phyloP scores from a whole-genome alignment of 2,113 vertebrate species.

The Mobula hypostoma region DNA sequence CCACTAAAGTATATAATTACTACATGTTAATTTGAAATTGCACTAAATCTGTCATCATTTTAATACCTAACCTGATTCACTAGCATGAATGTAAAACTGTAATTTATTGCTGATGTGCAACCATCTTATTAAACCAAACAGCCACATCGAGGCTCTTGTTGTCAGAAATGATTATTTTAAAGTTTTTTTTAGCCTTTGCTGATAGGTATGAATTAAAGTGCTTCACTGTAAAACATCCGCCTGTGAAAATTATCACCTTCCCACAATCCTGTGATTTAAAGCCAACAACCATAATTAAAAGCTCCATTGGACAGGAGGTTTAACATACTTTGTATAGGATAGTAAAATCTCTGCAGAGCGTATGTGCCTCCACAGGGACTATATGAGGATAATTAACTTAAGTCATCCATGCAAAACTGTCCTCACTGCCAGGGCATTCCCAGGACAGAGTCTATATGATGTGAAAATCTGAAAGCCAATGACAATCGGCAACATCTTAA shows the following conservation, averaged over 20 bases:
- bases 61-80: background rate
- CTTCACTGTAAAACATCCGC: slow-evolving; percentile 9
- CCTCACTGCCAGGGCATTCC: background rate
- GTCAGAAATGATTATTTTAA: slow-evolving; percentile 24
- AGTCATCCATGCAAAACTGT: background rate
- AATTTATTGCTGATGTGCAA: slow-evolving; percentile 34
- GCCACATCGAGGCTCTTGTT: background rate
- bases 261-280: slow-evolving; percentile 28
- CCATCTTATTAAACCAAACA: slow-evolving; percentile 35
- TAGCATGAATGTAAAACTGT: background rate
- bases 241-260: slow-evolving; percentile 36
- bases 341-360: background rate
- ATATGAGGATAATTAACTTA: background rate
- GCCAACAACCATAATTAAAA: slow-evolving; percentile 30
- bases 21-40: background rate
- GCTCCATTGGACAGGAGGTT: background rate
- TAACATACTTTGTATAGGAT: background rate
- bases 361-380: background rate
- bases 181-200: slow-evolving; percentile 19
- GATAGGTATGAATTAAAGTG: slow-evolving; percentile 33
- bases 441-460: background rate
- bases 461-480: background rate
- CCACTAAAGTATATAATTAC: slow-evolving; percentile 15
- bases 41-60: background rate
- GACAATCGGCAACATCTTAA: background rate